These are phyloP conservation scores for Seriola aureovittata DNA, from an alignment of 2,113 vertebrate species.

Conservation along the genomic window DNA sequence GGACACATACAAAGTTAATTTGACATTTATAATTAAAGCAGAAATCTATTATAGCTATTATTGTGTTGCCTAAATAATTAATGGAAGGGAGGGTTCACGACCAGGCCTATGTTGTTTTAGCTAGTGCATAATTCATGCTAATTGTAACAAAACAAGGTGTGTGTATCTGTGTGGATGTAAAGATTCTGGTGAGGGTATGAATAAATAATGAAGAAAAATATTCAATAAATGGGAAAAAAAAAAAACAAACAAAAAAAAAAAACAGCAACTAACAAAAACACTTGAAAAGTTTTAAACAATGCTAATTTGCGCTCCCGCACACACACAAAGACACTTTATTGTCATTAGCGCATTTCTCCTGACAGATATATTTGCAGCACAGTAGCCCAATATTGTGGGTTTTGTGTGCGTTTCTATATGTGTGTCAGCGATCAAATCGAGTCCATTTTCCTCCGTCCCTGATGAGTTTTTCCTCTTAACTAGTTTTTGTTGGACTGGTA, in stretches of 20 bases:
- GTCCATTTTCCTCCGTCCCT: constrained; percentile 36
- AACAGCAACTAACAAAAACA: neutral
- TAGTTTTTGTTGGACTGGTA: constrained; percentile 42
- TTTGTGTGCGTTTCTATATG: constrained; percentile 24
- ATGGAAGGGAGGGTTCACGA: constrained; percentile 35
- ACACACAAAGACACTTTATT: neutral
- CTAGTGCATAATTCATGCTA: constrained; percentile 52
- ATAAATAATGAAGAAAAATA: constrained; percentile 35
- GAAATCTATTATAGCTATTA: constrained; percentile 4
- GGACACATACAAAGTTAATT: neutral
- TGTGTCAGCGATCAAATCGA: constrained; percentile 56
- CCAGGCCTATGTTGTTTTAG: constrained; percentile 30
- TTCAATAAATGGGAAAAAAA: neutral
- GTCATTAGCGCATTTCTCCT: constrained; percentile 17
- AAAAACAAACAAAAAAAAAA: neutral
- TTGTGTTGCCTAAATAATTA: constrained; percentile 44
- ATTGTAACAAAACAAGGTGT: constrained; percentile 25
- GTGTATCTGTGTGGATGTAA: constrained; percentile 6
- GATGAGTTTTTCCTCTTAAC: constrained; percentile 56
- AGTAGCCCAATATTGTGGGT: constrained; percentile 6
- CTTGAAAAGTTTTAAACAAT: constrained; percentile 7
- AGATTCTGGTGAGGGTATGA: constrained; percentile 12
- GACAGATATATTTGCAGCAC: constrained; percentile 23
- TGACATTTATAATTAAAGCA: constrained; percentile 19
- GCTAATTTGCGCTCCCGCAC: neutral